These are phyloP conservation scores for Mergus octosetaceus DNA, from an alignment of 2,797 vertebrate genomes.

Conservation along the genomic window DNA sequence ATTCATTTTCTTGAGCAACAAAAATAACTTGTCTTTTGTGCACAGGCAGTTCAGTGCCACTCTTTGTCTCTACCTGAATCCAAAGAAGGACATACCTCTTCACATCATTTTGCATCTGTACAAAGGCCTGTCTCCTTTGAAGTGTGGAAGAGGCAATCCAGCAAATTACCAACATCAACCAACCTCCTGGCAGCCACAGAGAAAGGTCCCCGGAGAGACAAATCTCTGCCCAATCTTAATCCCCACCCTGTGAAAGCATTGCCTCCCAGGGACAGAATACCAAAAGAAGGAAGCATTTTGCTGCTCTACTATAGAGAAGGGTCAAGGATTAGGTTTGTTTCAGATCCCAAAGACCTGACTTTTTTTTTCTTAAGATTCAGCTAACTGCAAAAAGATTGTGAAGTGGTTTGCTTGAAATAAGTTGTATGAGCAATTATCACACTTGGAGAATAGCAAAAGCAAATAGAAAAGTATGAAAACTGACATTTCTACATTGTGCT, in stretches of 20 bases:
- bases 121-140: background rate
- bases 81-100: background rate
- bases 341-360: background rate
- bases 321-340: background rate
- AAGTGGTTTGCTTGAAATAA: background rate
- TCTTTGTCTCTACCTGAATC: background rate
- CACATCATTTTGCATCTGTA: background rate
- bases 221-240: background rate
- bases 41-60: too few species aligned
- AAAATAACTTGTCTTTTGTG: too few species aligned
- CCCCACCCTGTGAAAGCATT: too few species aligned
- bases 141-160: background rate
- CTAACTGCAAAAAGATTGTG: background rate
- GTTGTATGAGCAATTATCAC: background rate
- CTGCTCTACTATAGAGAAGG: background rate
- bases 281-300: background rate
- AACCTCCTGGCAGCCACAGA: background rate
- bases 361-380: background rate
- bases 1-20: background rate
- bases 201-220: background rate
- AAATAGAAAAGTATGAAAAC: background rate
- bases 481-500: background rate
- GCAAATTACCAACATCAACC: background rate
- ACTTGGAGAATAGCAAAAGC: background rate
- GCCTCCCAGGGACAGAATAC: background rate